Conservation (phyloP, 2,888 invertebrate species). For the Drosophila gaucha region DNA sequence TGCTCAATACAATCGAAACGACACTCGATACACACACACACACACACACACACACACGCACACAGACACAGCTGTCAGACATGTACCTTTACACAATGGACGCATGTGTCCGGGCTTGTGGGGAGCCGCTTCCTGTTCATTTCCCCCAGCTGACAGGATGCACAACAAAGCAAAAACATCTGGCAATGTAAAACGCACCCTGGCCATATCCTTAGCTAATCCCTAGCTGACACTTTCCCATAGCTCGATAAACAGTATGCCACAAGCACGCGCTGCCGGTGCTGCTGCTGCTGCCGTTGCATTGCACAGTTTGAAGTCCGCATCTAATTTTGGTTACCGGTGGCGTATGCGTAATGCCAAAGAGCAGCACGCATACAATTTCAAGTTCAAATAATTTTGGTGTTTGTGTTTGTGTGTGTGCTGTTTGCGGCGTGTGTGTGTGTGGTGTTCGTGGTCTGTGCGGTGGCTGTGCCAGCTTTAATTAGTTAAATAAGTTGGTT, state of each 20-base stretch:
- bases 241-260: neutral
- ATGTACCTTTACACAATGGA: neutral
- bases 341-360: constrained; percentile 28
- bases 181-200: neutral
- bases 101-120: neutral
- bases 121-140: constrained; percentile 45
- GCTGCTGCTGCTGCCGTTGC: neutral
- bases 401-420: neutral
- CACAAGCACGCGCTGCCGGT: neutral
- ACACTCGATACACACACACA: neutral
- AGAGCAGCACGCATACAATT: constrained; percentile 1
- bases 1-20: constrained; percentile 1
- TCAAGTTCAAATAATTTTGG: neutral
- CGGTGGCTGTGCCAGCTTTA: neutral
- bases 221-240: neutral
- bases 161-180: constrained; percentile 19
- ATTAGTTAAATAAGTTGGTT: constrained; percentile 1
- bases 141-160: constrained; percentile 41
- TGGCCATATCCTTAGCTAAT: neutral
- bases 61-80: neutral
- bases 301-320: constrained; percentile 1
- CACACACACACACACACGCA: neutral
- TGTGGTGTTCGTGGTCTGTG: neutral
- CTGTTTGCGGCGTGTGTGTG: neutral
- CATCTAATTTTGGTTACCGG: constrained; percentile 8